phyloP scores from a whole-genome alignment of 2,113 vertebrate genomes.

The Heteronetta atricapilla region DNA sequence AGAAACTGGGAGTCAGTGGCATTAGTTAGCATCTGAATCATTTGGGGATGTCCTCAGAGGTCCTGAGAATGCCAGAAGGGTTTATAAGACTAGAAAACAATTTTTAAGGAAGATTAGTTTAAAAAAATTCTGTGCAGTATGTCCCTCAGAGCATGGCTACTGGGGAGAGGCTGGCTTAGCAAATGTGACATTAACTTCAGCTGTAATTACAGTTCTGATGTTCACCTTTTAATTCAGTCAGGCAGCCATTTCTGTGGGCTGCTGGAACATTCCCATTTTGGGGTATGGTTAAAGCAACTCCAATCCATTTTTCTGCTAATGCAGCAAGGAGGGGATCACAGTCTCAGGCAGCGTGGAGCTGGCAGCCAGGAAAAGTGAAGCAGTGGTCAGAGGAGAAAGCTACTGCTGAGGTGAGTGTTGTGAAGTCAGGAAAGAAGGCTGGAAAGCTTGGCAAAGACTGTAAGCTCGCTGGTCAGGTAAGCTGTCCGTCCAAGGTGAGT shows the following conservation, averaged over 20 bases:
- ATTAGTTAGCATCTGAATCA: background rate
- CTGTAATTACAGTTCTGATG: slow-evolving; percentile 27
- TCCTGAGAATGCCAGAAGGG: background rate
- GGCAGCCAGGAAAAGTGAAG: slow-evolving; percentile 29
- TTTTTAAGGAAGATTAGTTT: background rate
- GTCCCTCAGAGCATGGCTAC: background rate
- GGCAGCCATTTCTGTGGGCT: background rate
- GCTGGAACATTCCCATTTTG: background rate
- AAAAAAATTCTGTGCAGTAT: background rate
- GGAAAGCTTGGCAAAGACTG: background rate
- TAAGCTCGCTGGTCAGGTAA: background rate
- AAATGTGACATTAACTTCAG: background rate
- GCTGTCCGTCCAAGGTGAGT: background rate
- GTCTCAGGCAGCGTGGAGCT: background rate
- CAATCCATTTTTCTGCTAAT: slow-evolving; percentile 38
- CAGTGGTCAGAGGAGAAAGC: slow-evolving; percentile 1
- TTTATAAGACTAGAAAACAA: background rate
- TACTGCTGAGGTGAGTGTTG: background rate
- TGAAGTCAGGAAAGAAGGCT: background rate
- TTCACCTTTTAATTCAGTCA: slow-evolving; percentile 25
- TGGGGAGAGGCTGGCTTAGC: background rate
- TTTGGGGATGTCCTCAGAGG: background rate
- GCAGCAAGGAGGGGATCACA: background rate
- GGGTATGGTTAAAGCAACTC: background rate
- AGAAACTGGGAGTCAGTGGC: background rate